phyloP scores from a whole-genome alignment of 2,888 invertebrate species.

The Hypercompe scribonia region DNA sequence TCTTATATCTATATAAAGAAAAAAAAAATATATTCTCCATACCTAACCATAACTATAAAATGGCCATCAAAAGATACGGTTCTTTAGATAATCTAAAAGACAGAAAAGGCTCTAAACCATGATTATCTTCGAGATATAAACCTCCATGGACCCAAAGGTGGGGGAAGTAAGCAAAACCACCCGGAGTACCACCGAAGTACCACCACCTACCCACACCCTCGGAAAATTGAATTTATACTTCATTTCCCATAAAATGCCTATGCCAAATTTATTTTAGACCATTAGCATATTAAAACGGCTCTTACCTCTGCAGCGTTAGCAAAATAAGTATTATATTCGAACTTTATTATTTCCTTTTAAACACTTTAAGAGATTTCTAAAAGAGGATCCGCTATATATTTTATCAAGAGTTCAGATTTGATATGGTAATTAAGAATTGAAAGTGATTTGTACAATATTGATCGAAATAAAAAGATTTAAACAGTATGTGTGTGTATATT shows the following conservation, averaged over 20 bases:
- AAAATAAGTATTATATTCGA: constrained; percentile 39
- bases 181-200: too few relatives aligned
- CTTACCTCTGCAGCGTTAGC: constrained; percentile 68
- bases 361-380: background rate
- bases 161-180: constrained; percentile 22
- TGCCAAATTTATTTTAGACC: constrained; percentile 81
- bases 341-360: background rate
- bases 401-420: background rate
- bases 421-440: background rate
- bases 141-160: constrained; percentile 30
- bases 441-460: background rate
- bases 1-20: constrained; percentile 44
- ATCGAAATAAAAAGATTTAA: background rate
- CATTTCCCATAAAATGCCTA: constrained; percentile 80
- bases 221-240: constrained; percentile 81
- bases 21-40: constrained; percentile 33
- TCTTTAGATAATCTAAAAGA: constrained; percentile 46
- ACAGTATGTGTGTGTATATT: background rate
- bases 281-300: constrained; percentile 83
- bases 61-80: constrained; percentile 41
- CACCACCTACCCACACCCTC: constrained; percentile 36
- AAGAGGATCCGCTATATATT: background rate
- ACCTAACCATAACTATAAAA: constrained; percentile 51
- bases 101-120: constrained; percentile 56
- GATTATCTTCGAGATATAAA: constrained; percentile 63